phyloP scores from a whole-genome alignment of 2,888 invertebrate species.

The Cephus sareptanus region DNA sequence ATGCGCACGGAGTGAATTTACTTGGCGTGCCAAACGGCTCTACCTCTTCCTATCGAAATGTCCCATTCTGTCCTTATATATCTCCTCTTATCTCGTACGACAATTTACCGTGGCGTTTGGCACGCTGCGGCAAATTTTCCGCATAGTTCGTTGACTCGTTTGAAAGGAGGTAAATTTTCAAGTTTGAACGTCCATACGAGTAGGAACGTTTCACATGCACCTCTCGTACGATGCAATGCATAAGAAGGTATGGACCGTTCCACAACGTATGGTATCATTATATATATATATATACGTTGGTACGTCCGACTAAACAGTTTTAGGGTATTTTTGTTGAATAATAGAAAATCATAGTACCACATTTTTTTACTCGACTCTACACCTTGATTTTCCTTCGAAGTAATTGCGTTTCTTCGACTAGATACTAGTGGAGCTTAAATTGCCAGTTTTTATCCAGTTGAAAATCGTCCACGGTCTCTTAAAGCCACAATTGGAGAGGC shows the following conservation, averaged over 20 bases:
- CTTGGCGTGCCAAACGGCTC: constrained; percentile 45
- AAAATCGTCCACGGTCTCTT: neutral
- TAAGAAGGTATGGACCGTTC: neutral
- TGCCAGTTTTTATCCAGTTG: neutral
- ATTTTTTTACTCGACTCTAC: neutral
- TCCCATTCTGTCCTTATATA: constrained; percentile 12
- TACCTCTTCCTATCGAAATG: constrained; percentile 18
- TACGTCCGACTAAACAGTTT: neutral
- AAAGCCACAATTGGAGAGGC: neutral
- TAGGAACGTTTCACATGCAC: neutral
- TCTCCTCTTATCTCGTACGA: constrained; percentile 29
- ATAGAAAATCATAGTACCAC: neutral
- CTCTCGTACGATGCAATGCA: neutral
- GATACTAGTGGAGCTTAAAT: neutral
- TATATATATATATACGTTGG: neutral
- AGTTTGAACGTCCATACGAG: neutral
- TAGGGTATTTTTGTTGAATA: neutral
- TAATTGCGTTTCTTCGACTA: neutral
- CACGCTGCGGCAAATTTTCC: constrained; percentile 49
- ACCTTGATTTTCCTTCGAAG: neutral
- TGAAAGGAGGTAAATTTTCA: constrained; percentile 17
- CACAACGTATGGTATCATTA: neutral
- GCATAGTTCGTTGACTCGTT: constrained; percentile 47
- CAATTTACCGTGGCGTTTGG: constrained; percentile 38
- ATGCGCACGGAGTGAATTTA: constrained; percentile 38